Percentiles rank a stretch among this genome's conserved stretches.
Evolutionary conservation across 2,797 vertebrate genomes (phyloP).

Genomic region (Galagoides demidoff): DNA sequence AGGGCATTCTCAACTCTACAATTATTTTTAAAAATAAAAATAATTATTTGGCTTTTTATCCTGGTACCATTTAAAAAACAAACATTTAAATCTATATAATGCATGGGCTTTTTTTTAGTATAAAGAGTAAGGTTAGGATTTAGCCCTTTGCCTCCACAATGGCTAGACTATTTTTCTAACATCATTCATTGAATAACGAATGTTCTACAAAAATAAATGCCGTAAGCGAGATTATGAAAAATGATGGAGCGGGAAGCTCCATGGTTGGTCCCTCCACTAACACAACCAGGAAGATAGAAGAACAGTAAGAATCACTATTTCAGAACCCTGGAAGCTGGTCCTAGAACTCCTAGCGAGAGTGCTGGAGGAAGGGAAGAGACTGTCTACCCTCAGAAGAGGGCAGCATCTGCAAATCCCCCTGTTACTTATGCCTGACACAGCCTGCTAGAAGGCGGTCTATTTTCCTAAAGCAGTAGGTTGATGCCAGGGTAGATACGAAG

Average conservation of each 20-base stretch:
- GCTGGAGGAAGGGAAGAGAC: not conserved
- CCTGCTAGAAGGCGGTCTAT: not conserved
- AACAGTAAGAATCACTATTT: not conserved
- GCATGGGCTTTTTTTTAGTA: not conserved
- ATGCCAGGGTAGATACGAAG: not conserved
- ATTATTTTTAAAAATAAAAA: conserved; percentile 46
- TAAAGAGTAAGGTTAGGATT: not conserved
- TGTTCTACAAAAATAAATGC: conserved; percentile 1
- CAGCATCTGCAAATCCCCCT: not conserved
- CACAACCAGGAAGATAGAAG: not conserved
- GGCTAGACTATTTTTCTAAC: not conserved
- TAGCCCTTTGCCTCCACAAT: conserved; percentile 38
- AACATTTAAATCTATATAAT: conserved; percentile 30
- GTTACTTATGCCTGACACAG: not conserved
- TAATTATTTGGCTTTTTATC: not conserved
- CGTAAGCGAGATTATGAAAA: not conserved
- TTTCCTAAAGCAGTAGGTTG: not conserved
- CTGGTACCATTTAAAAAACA: not conserved
- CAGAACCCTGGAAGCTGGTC: not conserved
- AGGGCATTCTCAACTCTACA: not conserved
- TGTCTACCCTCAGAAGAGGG: not conserved
- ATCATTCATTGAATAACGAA: not conserved
- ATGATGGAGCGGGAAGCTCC: not conserved
- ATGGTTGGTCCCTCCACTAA: not conserved
- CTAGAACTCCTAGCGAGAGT: not conserved